Conservation (phyloP, 2,797 vertebrate genomes). For the Alectoris magna region DNA sequence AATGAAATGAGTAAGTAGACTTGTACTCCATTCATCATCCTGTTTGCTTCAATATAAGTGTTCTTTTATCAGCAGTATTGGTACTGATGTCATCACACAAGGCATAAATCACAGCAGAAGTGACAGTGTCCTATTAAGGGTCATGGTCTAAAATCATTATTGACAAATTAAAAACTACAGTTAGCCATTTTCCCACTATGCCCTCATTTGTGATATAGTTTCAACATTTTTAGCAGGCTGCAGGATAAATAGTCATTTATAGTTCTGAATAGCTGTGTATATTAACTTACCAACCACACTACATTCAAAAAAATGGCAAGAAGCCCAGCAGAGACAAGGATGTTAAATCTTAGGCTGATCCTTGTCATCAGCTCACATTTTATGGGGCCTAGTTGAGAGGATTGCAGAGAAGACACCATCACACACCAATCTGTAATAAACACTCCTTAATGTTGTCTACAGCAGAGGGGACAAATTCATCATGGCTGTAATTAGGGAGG, state of each 20-base stretch:
- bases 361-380: constrained; percentile 21
- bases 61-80: constrained; percentile 96
- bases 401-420: neutral
- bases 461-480: constrained; percentile 38
- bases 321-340: constrained; percentile 26
- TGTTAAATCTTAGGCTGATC: neutral
- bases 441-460: neutral
- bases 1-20: constrained; percentile 97
- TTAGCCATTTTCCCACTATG: constrained; percentile 75
- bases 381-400: neutral
- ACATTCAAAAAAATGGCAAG: constrained; percentile 3
- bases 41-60: constrained; percentile 97
- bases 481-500: neutral
- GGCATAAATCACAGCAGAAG: constrained; percentile 96
- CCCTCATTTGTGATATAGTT: constrained; percentile 77
- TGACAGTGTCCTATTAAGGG: constrained; percentile 97
- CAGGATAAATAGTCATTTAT: constrained; percentile 79
- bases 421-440: neutral
- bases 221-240: constrained; percentile 61
- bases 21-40: constrained; percentile 98
- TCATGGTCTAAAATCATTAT: constrained; percentile 91
- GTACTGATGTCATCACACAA: constrained; percentile 92
- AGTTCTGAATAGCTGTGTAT: constrained; percentile 55
- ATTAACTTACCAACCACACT: constrained; percentile 52
- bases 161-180: constrained; percentile 90